Base-by-base conservation (phyloP, 2,113 vertebrate genomes). In the Rhagologus leucostigma region DNA sequence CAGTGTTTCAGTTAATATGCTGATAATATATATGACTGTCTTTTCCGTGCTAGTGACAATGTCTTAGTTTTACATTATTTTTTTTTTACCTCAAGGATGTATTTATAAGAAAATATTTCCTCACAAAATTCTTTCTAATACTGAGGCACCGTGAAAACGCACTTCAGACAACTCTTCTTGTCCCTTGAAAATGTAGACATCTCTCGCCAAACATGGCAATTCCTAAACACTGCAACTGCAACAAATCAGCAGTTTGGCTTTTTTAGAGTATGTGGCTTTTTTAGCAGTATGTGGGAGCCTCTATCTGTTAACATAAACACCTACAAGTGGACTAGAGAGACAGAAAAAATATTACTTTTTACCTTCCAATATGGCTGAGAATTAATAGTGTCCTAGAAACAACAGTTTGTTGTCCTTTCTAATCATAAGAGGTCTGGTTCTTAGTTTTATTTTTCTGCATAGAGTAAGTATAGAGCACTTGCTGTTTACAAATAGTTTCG, bases 371-470 rank as follows among this genome's bases (percentile, higher is more conserved):
- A 5, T 57, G 17, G 5, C 14, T 50, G 32, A 75, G 29, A 68
- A 33, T 49, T 71, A 79, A 37, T n/a, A 19, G 3, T n/a, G 47
- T 76, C 16, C 39, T 44, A 57, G 27, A 79, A 93, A 76, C 52
- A 2, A 41, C 49, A 5, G 5, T 52, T 63, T 75, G 1, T 22
- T 47, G 5, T 53, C 8, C 41, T 53, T 69, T 47, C 30, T 16
- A 84, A 79, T 6, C 22, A 8, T 80, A 60, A 83, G 27, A 39
- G 3, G 0, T 46, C 0, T 1, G 2, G 10, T 46, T 53, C 41
- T 21, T 46, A 21, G 7, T 64, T 85, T 76, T 35, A 21, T 9
- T 50, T 80, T 87, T 65, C 44, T 63, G 11, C 9, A 7, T 2
- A n/a, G 7, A 39, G 3, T 27, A 75, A 55, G 8, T 35, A 60